phyloP scores from a whole-genome alignment of 2,888 invertebrate genomes.

The Agapostemon virescens region DNA sequence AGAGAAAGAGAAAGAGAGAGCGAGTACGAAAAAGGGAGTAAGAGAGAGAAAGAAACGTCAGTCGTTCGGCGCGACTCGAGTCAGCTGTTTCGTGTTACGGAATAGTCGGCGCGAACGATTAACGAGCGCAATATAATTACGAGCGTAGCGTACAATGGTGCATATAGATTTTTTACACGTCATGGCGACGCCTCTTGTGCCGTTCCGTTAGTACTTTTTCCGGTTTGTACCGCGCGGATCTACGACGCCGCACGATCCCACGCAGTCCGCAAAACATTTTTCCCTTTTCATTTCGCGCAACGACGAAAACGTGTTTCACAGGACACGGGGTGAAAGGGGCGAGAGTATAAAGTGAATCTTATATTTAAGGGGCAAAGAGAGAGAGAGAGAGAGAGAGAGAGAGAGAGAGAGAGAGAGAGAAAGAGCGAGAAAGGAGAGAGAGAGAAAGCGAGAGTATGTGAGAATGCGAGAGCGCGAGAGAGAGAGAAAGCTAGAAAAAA shows the following conservation, averaged over 20 bases:
- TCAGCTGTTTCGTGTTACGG: slow-evolving; percentile 36
- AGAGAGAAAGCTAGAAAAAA: background rate
- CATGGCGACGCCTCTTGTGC: slow-evolving; percentile 67
- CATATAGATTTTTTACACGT: slow-evolving; percentile 78
- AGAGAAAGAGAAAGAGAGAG: no score
- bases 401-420: background rate
- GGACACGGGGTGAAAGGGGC: slow-evolving; percentile 16
- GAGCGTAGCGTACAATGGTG: slow-evolving; percentile 65
- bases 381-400: background rate
- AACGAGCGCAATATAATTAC: slow-evolving; percentile 40
- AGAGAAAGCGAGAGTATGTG: background rate
- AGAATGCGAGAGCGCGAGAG: background rate
- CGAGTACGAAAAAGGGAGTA: no score
- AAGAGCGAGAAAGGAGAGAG: background rate
- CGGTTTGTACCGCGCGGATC: slow-evolving; percentile 48
- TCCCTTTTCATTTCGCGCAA: slow-evolving; percentile 50
- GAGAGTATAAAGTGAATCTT: slow-evolving; percentile 14
- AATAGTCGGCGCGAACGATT: slow-evolving; percentile 30
- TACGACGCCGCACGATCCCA: slow-evolving; percentile 36
- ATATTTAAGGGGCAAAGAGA: slow-evolving; percentile 6
- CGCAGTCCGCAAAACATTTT: slow-evolving; percentile 16
- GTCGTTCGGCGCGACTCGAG: slow-evolving; percentile 14
- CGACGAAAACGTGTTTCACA: slow-evolving; percentile 40
- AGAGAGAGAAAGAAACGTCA: background rate
- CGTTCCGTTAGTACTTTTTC: slow-evolving; percentile 61